phyloP scores from a whole-genome alignment of 2,113 vertebrate genomes.

The Solea senegalensis region DNA sequence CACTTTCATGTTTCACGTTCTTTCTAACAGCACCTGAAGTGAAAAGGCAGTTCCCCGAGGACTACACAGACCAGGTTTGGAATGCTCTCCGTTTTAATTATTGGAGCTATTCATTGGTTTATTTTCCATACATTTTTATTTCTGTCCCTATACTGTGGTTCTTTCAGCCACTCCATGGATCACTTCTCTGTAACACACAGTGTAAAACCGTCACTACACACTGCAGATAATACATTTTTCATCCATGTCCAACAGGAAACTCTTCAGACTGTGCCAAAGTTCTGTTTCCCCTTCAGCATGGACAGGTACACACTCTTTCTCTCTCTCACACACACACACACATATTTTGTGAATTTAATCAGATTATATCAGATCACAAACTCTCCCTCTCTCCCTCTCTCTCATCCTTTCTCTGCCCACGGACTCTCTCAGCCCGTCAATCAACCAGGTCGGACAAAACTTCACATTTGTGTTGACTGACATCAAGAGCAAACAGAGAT shows the following conservation, averaged over 20 bases:
- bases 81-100: constrained; percentile 68
- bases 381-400: not conserved
- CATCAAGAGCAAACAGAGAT: constrained; percentile 98
- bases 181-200: no score
- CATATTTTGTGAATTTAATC: not conserved
- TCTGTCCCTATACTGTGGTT: not conserved
- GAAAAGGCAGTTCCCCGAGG: constrained; percentile 91
- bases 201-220: not conserved
- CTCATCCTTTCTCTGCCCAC: not conserved
- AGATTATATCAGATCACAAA: not conserved
- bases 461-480: constrained; percentile 99
- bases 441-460: constrained; percentile 94
- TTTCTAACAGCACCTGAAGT: constrained; percentile 94
- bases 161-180: no score
- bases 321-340: constrained; percentile 16
- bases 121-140: not conserved
- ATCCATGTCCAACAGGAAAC: constrained; percentile 87
- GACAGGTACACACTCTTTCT: constrained; percentile 86
- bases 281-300: constrained; percentile 97
- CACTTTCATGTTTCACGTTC: constrained; percentile 81
- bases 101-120: not conserved
- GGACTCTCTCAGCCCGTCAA: constrained; percentile 82
- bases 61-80: constrained; percentile 95
- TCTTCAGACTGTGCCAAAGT: constrained; percentile 94
- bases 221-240: not conserved